Evolutionary conservation across 2,888 invertebrate species (phyloP), one percentile per base, ranked within the genome.

Genomic region (Caenorhabditis sp.): DNA sequence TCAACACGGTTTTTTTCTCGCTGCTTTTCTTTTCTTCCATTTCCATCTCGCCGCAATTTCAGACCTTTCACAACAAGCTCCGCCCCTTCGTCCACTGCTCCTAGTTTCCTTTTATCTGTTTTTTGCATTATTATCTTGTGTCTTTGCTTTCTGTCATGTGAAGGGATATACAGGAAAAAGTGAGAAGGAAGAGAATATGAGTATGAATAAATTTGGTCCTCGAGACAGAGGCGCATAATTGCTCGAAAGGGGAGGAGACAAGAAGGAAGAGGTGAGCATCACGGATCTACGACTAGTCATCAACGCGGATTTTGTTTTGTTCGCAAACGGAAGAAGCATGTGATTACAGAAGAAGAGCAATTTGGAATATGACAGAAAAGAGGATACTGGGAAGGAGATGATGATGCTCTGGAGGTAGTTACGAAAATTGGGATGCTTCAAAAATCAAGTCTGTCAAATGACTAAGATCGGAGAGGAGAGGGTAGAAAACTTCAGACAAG

Each of bases 181-280:
- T 38, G 12, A 12, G 38, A 16, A 56, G 56, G 44, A 56, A 56
- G 41, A 61, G 51, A 77, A 61, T 69, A 69, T 77, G 77, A 77
- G 70, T 77, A 77, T 77, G 77, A 77, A 77, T 77, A 77, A 77
- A 77, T 70, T 77, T 77, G 68, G 76, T 68, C 49, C 44, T 12
- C 47, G 47, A 47, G 63, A 38, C 63, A 44, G 38, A 49, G n/a
- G 24, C 68, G 61, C 69, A 69, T 77, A 77, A 77, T 77, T 77
- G 61, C 77, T 68, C 8, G 49, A 47, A 56, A 35, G 28, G 49
- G 76, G 31, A 47, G 47, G 28, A 38, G 58, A 58, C 41, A 49
- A 51, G 69, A 35, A 51, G 64, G 51, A 69, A 61, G 69, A 59
- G 64, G 51, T 54, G 44, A 54, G 64, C 41, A 35, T 38, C 66